Conservation (phyloP, 2,888 invertebrate genomes). For the Tenthredo scrophulariae region DNA sequence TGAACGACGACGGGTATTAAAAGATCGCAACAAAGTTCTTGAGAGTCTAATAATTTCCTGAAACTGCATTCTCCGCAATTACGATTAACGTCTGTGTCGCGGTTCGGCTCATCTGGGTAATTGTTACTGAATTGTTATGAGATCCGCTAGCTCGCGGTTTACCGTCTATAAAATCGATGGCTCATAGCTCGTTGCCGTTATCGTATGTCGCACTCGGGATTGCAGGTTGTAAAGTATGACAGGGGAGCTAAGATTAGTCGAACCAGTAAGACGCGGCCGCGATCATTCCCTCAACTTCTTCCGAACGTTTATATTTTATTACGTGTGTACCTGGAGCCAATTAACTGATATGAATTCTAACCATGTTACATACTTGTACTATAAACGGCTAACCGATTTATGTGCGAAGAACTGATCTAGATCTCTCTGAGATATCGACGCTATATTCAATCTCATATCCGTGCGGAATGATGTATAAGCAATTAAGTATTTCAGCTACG, state of each 20-base stretch:
- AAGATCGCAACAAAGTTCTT: neutral
- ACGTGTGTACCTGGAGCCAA: slow-evolving; percentile 21
- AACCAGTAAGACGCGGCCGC: slow-evolving; percentile 8
- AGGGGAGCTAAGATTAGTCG: slow-evolving; percentile 17
- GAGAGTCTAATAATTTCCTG: neutral
- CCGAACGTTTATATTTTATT: slow-evolving; percentile 15
- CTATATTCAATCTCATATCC: neutral
- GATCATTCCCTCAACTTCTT: slow-evolving; percentile 10
- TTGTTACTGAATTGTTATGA: slow-evolving; percentile 26
- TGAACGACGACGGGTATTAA: neutral
- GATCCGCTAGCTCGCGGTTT: slow-evolving; percentile 3
- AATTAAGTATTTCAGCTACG: neutral
- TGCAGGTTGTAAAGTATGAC: slow-evolving; percentile 8
- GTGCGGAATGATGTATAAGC: neutral
- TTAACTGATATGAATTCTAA: slow-evolving; percentile 44
- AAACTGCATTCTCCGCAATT: neutral
- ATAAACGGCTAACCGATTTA: slow-evolving; percentile 12
- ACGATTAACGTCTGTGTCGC: neutral
- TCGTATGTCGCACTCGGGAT: slow-evolving; percentile 22
- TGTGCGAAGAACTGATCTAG: neutral
- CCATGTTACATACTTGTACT: neutral
- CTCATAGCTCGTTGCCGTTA: slow-evolving; percentile 5
- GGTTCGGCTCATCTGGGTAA: neutral
- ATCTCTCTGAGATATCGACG: neutral
- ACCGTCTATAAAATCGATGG: slow-evolving; percentile 45